phyloP scores from a whole-genome alignment of 1,140 invertebrate species.

The Penaeus chinensis region DNA sequence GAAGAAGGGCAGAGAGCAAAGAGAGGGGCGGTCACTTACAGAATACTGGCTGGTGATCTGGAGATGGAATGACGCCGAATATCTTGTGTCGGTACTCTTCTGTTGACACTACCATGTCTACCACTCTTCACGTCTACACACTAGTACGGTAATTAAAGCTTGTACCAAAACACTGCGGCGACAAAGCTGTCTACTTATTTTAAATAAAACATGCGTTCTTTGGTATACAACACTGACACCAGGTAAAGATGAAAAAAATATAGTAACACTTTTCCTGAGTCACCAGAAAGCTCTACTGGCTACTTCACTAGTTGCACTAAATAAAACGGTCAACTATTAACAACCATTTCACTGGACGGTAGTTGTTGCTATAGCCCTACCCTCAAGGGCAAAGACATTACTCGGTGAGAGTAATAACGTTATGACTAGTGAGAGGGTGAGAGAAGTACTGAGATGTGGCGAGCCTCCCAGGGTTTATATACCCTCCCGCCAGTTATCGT shows the following conservation, averaged over 20 bases:
- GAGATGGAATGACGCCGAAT: conserved; percentile 54
- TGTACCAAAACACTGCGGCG: conserved; percentile 47
- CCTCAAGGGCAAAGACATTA: conserved; percentile 18
- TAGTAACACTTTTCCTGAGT: conserved; percentile 12
- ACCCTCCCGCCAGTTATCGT: conserved; percentile 19
- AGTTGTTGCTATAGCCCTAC: conserved; percentile 25
- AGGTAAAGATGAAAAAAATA: background rate
- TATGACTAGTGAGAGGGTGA: conserved; percentile 38
- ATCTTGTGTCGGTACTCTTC: conserved; percentile 56
- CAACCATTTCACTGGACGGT: conserved; percentile 45
- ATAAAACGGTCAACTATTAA: conserved; percentile 15
- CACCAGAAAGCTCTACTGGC: conserved; percentile 49
- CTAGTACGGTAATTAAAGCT: conserved; percentile 57
- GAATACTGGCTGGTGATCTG: conserved; percentile 14
- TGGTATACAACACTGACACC: conserved; percentile 12
- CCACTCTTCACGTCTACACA: conserved; percentile 11
- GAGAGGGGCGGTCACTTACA: conserved; percentile 24
- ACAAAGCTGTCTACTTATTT: conserved; percentile 6
- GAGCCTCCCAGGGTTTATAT: background rate
- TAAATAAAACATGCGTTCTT: conserved; percentile 21
- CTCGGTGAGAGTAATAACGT: conserved; percentile 28
- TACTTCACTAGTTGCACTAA: conserved; percentile 46
- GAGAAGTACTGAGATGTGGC: conserved; percentile 35
- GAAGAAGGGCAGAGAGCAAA: background rate
- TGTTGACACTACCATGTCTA: conserved; percentile 51